These are phyloP conservation scores for Fragum fragum DNA, from an alignment of 2,888 invertebrate genomes.

Conservation along the genomic window DNA sequence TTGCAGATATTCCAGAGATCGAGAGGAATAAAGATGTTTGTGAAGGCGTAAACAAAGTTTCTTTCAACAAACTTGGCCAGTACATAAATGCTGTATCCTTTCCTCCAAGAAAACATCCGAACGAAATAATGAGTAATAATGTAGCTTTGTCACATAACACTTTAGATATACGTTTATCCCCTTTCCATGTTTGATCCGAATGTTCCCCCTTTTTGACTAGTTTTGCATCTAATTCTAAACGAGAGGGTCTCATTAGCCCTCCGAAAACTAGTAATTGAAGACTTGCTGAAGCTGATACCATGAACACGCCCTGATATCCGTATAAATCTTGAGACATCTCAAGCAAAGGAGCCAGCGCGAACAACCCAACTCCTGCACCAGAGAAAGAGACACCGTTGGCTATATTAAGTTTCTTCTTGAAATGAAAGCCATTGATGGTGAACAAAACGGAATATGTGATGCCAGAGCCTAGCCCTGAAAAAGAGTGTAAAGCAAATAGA, in stretches of 20 bases:
- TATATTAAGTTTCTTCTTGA: conserved; percentile 19
- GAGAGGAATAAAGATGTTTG: conserved; percentile 2
- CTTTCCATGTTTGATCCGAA: background rate
- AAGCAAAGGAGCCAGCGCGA: conserved; percentile 9
- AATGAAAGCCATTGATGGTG: conserved; percentile 15
- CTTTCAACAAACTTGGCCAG: background rate
- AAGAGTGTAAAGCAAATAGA: background rate
- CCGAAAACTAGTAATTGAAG: conserved; percentile 14
- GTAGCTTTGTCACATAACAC: background rate
- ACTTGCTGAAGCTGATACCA: background rate
- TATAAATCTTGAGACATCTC: conserved; percentile 5
- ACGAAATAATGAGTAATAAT: background rate
- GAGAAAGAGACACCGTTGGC: conserved; percentile 7
- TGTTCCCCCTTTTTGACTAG: background rate
- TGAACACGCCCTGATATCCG: conserved; percentile 9
- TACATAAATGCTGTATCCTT: conserved; percentile 2
- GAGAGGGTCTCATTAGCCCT: conserved; percentile 4
- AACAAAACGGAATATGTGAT: background rate
- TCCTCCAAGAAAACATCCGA: background rate
- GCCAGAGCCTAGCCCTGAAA: conserved; percentile 1
- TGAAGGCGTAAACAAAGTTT: background rate
- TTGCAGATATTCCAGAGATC: background rate
- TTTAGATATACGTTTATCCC: background rate
- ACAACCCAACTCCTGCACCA: conserved; percentile 13
- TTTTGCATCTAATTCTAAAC: conserved; percentile 1